Percentiles rank a stretch among this genome's conserved stretches.
Conservation (phyloP, 2,888 invertebrate genomes). For the Melieria crassipennis region DNA sequence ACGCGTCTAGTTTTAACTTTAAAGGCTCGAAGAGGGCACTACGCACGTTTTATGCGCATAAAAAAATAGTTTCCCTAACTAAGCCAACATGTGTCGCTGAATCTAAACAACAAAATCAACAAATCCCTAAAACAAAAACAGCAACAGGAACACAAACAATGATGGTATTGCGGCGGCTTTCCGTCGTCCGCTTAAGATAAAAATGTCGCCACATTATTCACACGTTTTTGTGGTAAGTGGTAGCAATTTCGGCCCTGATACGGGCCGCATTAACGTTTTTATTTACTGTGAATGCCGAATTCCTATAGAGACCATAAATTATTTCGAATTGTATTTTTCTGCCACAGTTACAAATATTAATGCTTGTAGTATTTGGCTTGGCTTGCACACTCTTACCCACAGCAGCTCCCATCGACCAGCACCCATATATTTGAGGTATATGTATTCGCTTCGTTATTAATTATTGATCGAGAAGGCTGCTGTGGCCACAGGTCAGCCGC, state of each 20-base stretch:
- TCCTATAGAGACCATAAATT: slow-evolving; percentile 44
- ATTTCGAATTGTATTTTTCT: slow-evolving; percentile 33
- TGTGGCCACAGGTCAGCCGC: neutral
- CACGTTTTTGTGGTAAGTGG: slow-evolving; percentile 33
- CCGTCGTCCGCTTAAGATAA: neutral
- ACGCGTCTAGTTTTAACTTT: no score
- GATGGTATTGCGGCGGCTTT: no score
- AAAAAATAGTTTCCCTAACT: neutral
- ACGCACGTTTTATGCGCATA: no score
- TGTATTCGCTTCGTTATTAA: slow-evolving; percentile 38
- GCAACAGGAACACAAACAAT: no score
- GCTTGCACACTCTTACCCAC: neutral
- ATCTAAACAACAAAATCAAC: neutral
- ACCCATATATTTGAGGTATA: slow-evolving; percentile 17
- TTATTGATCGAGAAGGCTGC: slow-evolving; percentile 37
- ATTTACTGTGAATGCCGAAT: slow-evolving; percentile 40
- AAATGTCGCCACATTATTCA: slow-evolving; percentile 46
- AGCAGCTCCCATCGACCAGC: neutral
- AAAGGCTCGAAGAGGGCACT: no score
- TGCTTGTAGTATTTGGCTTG: slow-evolving; percentile 37
- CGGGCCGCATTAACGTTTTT: slow-evolving; percentile 19
- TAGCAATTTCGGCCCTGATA: slow-evolving; percentile 14
- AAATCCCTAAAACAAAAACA: no score
- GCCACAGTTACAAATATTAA: slow-evolving; percentile 38
- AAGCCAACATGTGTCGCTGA: neutral